Evolutionary conservation across 1,140 invertebrate genomes (phyloP).

Genomic region (Tribolium madens): DNA sequence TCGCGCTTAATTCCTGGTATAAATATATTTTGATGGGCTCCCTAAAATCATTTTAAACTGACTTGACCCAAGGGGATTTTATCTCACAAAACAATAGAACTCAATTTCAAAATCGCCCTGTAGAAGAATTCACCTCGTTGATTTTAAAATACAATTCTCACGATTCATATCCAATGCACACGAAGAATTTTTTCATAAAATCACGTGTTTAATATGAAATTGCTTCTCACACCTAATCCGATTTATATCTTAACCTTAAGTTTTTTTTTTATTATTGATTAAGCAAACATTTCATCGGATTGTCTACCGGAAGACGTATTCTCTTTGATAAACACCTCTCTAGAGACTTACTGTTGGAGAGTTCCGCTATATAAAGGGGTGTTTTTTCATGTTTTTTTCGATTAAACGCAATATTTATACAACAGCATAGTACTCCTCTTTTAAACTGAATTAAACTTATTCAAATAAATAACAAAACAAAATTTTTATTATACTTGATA

Average conservation of each 20-base stretch:
- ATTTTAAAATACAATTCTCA: constrained; percentile 7
- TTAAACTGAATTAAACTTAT: constrained; percentile 7
- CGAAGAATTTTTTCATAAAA: constrained; percentile 21
- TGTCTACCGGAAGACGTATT: constrained; percentile 18
- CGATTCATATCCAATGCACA: background rate
- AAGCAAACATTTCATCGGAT: constrained; percentile 12
- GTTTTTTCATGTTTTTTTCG: constrained; percentile 21
- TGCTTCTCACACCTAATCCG: background rate
- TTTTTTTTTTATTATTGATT: constrained; percentile 12
- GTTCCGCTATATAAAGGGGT: constrained; percentile 1
- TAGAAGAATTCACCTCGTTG: background rate
- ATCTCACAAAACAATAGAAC: background rate
- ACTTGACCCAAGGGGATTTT: background rate
- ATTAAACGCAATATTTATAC: constrained; percentile 30
- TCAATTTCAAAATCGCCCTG: background rate
- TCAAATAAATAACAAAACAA: background rate
- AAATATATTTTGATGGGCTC: constrained; percentile 23
- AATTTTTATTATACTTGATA: background rate
- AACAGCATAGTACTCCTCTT: constrained; percentile 1
- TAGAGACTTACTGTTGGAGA: constrained; percentile 6
- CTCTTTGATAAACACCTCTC: constrained; percentile 31
- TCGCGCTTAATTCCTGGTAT: constrained; percentile 34
- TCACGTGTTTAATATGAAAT: background rate
- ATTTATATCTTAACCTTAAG: background rate
- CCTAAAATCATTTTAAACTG: constrained; percentile 24